Base-by-base conservation (phyloP, 1,140 invertebrate species). In the Procambarus clarkii region DNA sequence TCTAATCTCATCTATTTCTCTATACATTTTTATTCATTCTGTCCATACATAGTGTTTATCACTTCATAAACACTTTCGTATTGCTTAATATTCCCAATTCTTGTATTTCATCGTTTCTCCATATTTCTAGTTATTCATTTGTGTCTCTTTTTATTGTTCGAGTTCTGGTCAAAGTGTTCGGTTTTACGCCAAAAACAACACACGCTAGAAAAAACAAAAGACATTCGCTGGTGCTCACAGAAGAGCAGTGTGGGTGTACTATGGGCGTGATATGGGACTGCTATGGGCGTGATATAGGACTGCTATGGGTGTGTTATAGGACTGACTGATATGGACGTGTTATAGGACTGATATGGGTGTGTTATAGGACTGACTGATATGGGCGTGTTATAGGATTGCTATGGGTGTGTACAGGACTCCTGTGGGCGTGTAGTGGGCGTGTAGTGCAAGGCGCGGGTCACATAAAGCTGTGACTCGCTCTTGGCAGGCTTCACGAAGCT, bases 361-460 rank as follows among this genome's bases (percentile, higher is more conserved):
- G n/a, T n/a, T n/a, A n/a, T n/a, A n/a, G n/a, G n/a, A n/a, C n/a
- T n/a, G n/a, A n/a, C n/a, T n/a, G n/a, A n/a, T n/a, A n/a, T n/a
- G n/a, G n/a, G n/a, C n/a, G n/a, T n/a, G n/a, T n/a, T n/a, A n/a
- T n/a, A n/a, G n/a, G n/a, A n/a, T n/a, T n/a, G n/a, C n/a, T 34
- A 21, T 21, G 69, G 69, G 69, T 2, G 69, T 74, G 69, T 34
- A 34, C 34, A 34, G 11, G 69, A 74, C 24, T 2, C n/a, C 7
- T 74, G 69, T 54, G 46, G 48, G 48, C 48, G 80, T n/a, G n/a
- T n/a, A n/a, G 69, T 54, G 46, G 48, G 48, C 48, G 80, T 54
- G 5, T 24, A n/a, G 24, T n/a, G n/a, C 80, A 82, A 54, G 50
- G 80, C 80, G n/a, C 80, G 80, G 80, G 80, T 82, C 80, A 82